Evolutionary conservation across 2,888 invertebrate species (phyloP), one percentile per base, ranked within the genome.

Genomic region (Pammene aurita): DNA sequence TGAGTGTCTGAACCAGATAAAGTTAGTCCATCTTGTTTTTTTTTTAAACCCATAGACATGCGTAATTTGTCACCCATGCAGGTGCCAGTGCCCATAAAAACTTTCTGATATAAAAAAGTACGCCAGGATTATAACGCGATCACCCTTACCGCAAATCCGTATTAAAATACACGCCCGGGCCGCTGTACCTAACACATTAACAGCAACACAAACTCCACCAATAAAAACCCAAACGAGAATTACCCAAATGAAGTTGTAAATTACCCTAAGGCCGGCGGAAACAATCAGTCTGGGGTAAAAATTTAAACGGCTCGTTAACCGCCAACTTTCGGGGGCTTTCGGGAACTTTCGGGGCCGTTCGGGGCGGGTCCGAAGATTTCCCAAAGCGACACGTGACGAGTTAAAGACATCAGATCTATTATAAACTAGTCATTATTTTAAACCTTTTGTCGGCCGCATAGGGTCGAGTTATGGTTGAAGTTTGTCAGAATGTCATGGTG

Each of bases 241-340:
- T 61, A 61, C 64, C 69, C 52, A 41, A 69, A 65, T 60, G 42
- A 68, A 57, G 63, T 60, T 69, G 69, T 65, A 65, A 69, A 69
- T 69, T 60, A 65, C 68, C 69, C 42, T 44, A 18, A 52, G 54
- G 60, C 38, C 44, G n/a, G 16, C 41, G 56, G 54, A 64, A 68
- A 69, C 68, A 69, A 65, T 57, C 66, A 52, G 50, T 68, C 55
- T 35, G 41, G 55, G 56, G 75, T 77, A 81, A 82, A 81, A 83
- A 80, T 79, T 76, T 77, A 75, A 77, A 76, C 78, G 76, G 76
- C 75, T 80, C 78, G 80, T 80, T 81, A 79, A 71, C 71, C 81
- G 75, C 69, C 76, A 83, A 83, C 78, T 84, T 83, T 79, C 41
- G 78, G 80, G 72, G 13, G 16, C 10, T 16, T 50, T 58, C 26